Evolutionary conservation across 2,888 invertebrate species (phyloP).

Genomic region (Nephrotoma flavescens): DNA sequence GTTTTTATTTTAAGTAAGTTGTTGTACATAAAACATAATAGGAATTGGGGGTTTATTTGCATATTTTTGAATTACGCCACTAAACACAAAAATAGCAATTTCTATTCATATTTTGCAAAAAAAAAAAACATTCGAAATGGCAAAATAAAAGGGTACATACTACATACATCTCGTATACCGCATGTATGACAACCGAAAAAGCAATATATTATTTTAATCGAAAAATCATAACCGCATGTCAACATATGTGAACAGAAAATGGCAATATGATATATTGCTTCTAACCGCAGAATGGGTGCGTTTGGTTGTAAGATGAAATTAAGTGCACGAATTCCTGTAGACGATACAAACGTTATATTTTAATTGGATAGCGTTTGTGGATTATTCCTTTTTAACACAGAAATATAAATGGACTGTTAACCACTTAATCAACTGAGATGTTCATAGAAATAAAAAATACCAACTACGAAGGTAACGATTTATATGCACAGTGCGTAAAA

Average conservation of each 20-base stretch:
- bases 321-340: background rate
- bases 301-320: background rate
- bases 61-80: background rate
- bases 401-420: background rate
- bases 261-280: background rate
- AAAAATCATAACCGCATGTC: slow-evolving; percentile 24
- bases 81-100: background rate
- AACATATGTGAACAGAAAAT: slow-evolving; percentile 18
- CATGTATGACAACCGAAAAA: background rate
- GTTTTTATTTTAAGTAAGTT: background rate
- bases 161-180: background rate
- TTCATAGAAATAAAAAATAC: background rate
- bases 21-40: background rate
- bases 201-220: slow-evolving; percentile 20
- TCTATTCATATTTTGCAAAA: background rate
- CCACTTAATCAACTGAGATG: background rate
- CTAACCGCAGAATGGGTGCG: background rate
- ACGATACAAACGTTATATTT: background rate
- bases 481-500: too few species aligned
- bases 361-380: background rate
- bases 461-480: background rate
- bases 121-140: background rate
- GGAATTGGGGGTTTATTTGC: background rate
- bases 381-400: background rate
- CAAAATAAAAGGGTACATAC: background rate